Conservation (phyloP, 2,797 vertebrate genomes). For the Cercopithecus mitis region DNA sequence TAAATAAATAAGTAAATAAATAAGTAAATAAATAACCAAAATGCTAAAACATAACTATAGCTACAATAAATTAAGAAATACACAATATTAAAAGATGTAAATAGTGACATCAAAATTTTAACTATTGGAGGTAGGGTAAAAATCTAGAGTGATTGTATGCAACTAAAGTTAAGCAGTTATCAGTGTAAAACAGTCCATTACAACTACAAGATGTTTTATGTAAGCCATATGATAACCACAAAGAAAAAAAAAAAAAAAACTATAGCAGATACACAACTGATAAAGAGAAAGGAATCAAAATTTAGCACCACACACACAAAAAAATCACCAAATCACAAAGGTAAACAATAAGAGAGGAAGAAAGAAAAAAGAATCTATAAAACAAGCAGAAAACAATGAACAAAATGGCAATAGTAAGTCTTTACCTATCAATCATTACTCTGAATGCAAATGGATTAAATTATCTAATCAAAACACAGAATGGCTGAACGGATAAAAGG, state of each 20-base stretch:
- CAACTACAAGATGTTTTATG: background rate
- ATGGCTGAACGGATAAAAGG: too few relatives aligned
- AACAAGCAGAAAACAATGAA: background rate
- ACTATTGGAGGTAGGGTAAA: background rate
- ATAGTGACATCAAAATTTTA: background rate
- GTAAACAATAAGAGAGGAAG: background rate
- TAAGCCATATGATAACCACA: background rate
- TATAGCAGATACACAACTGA: background rate
- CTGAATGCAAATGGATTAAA: background rate
- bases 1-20: too few relatives aligned
- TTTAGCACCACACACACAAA: background rate
- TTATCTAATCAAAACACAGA: background rate
- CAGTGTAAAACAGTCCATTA: background rate
- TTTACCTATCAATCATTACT: background rate
- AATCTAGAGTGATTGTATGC: background rate
- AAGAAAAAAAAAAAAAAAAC: background rate
- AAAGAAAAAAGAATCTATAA: background rate
- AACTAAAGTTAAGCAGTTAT: background rate
- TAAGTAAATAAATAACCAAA: too few relatives aligned
- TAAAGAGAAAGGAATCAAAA: background rate
- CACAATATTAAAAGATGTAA: background rate
- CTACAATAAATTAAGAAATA: background rate
- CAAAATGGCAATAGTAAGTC: background rate
- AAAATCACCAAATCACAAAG: background rate
- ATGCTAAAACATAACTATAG: background rate